phyloP scores from a whole-genome alignment of 2,797 vertebrate genomes.

The Silurus aristotelis region DNA sequence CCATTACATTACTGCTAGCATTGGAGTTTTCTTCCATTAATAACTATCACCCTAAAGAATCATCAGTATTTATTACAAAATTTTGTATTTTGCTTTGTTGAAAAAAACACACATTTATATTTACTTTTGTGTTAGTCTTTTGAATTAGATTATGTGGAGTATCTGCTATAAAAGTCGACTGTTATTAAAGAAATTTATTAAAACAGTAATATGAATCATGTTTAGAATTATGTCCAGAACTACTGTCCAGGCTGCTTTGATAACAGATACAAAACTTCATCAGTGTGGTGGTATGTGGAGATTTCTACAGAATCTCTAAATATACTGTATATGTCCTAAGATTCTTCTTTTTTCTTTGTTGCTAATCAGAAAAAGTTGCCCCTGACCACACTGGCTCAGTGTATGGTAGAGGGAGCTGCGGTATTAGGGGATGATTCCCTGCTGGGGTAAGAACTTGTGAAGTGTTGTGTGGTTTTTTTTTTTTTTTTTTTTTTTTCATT shows the following conservation, averaged over 20 bases:
- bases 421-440: constrained; percentile 94
- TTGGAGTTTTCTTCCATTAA: not conserved
- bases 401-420: constrained; percentile 89
- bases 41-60: not conserved
- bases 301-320: not conserved
- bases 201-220: not conserved
- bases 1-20: not conserved
- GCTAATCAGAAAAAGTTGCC: constrained; percentile 90
- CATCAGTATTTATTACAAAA: too few relatives aligned
- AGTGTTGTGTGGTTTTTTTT: not conserved
- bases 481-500: not conserved
- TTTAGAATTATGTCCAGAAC: not conserved
- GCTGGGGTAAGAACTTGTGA: constrained; percentile 80
- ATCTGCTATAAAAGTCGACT: not conserved
- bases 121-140: not conserved
- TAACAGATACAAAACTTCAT: not conserved
- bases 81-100: not conserved
- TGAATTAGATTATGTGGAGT: not conserved
- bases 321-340: not conserved
- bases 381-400: constrained; percentile 90
- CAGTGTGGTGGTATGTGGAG: not conserved
- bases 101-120: not conserved
- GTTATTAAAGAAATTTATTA: not conserved
- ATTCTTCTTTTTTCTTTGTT: constrained; percentile 17
- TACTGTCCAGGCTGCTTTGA: not conserved